Percentiles rank a stretch among this genome's conserved stretches.
These are phyloP conservation scores for Mormyrus iriodes DNA, from an alignment of 2,113 vertebrate species.

Conservation along the genomic window DNA sequence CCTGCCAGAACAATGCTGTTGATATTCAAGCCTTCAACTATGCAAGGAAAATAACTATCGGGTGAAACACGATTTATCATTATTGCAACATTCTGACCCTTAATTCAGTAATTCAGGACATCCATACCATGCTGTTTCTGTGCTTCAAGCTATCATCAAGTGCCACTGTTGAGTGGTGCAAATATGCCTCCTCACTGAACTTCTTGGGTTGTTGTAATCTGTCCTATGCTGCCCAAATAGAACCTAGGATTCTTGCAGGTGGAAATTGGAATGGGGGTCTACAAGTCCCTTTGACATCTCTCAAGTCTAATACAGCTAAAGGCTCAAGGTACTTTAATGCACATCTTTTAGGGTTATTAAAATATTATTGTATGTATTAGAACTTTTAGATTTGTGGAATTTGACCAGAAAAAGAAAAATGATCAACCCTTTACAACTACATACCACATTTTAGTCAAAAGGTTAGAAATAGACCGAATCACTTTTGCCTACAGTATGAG, in stretches of 20 bases:
- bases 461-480: background rate
- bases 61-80: background rate
- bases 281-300: background rate
- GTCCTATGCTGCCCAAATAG: background rate
- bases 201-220: background rate
- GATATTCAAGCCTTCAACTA: background rate
- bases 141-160: background rate
- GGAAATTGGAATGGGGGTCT: background rate
- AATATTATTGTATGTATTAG: background rate
- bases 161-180: background rate
- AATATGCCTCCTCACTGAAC: background rate
- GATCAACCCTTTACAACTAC: background rate
- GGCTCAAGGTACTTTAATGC: background rate
- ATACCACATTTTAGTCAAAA: background rate
- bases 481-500: background rate
- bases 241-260: background rate
- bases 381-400: background rate
- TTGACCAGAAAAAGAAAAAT: background rate
- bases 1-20: conserved; percentile 35
- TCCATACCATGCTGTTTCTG: background rate
- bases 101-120: background rate
- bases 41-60: conserved; percentile 15
- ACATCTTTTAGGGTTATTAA: background rate
- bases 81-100: background rate
- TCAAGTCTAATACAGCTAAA: background rate